These are phyloP conservation scores for Synchiropus splendidus DNA, from an alignment of 2,113 vertebrate genomes.

Conservation along the genomic window DNA sequence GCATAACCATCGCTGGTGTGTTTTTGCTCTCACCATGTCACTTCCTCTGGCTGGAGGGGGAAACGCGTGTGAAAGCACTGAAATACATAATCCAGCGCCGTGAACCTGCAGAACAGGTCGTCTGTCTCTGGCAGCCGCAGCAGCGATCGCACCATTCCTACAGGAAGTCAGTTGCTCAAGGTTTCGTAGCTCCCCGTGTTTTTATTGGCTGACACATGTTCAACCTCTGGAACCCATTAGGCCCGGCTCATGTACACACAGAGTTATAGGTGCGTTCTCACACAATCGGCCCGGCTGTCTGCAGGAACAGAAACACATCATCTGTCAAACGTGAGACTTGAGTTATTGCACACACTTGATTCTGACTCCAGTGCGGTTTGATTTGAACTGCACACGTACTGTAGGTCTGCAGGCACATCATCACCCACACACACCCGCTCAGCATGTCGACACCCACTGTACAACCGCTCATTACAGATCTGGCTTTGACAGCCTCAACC, in stretches of 20 bases:
- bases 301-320: slow-evolving; percentile 10
- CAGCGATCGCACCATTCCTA: slow-evolving; percentile 18
- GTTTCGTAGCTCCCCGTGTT: slow-evolving; percentile 43
- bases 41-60: slow-evolving; percentile 12
- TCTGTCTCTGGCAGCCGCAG: slow-evolving; percentile 5
- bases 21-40: slow-evolving; percentile 5
- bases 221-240: slow-evolving; percentile 60
- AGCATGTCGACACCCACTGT: too few relatives aligned
- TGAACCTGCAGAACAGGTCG: slow-evolving; percentile 29
- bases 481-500: too few relatives aligned
- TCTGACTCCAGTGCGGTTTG: slow-evolving; percentile 1
- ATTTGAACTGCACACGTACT: neutral
- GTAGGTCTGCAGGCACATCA: neutral
- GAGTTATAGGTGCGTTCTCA: slow-evolving; percentile 1
- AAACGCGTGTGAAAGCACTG: slow-evolving; percentile 14
- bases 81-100: slow-evolving; percentile 7
- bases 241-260: slow-evolving; percentile 16
- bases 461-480: too few relatives aligned
- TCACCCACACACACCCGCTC: too few relatives aligned
- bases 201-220: slow-evolving; percentile 55
- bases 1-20: too few relatives aligned
- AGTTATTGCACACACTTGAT: slow-evolving; percentile 6
- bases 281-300: slow-evolving; percentile 5
- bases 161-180: slow-evolving; percentile 51
- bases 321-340: slow-evolving; percentile 10